Evolutionary conservation across 1,140 invertebrate species (phyloP).

Genomic region (Callitettix versicolor): DNA sequence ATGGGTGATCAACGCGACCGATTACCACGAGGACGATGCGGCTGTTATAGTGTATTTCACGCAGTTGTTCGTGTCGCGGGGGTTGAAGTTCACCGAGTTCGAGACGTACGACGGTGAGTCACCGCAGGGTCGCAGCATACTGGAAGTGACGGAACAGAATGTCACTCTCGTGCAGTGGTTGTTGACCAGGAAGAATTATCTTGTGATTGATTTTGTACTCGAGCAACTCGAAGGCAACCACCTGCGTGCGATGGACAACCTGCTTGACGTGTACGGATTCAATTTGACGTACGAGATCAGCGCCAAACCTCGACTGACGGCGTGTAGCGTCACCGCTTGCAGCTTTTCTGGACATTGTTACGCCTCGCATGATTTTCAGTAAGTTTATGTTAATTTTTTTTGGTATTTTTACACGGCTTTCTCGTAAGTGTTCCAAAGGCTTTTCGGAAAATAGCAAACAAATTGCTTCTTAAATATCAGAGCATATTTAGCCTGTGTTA

Average conservation of each 20-base stretch:
- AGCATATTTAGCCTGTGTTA: too few species aligned
- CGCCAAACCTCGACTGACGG: slow-evolving; percentile 20
- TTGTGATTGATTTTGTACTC: slow-evolving; percentile 66
- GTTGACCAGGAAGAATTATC: slow-evolving; percentile 56
- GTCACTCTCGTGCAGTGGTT: slow-evolving; percentile 54
- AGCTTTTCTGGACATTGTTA: slow-evolving; percentile 74
- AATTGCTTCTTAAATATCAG: too few species aligned
- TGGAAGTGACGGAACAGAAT: slow-evolving; percentile 32
- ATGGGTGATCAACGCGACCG: slow-evolving; percentile 74
- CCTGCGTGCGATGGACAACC: slow-evolving; percentile 61
- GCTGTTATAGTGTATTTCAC: slow-evolving; percentile 78
- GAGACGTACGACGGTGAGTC: slow-evolving; percentile 58
- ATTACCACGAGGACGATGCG: slow-evolving; percentile 30
- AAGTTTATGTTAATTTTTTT: slow-evolving; percentile 17
- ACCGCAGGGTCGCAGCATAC: slow-evolving; percentile 11
- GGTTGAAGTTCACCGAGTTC: slow-evolving; percentile 72
- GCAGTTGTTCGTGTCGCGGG: slow-evolving; percentile 72
- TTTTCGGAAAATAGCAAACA: too few species aligned
- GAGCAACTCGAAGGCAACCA: slow-evolving; percentile 67
- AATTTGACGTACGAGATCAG: slow-evolving; percentile 83
- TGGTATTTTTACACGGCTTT: too few species aligned
- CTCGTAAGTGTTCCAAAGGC: too few species aligned
- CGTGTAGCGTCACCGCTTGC: slow-evolving; percentile 69
- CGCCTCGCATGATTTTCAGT: slow-evolving; percentile 53
- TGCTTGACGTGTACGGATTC: slow-evolving; percentile 79